phyloP scores from a whole-genome alignment of 2,888 invertebrate species.

The Reticulitermes lucifugus region DNA sequence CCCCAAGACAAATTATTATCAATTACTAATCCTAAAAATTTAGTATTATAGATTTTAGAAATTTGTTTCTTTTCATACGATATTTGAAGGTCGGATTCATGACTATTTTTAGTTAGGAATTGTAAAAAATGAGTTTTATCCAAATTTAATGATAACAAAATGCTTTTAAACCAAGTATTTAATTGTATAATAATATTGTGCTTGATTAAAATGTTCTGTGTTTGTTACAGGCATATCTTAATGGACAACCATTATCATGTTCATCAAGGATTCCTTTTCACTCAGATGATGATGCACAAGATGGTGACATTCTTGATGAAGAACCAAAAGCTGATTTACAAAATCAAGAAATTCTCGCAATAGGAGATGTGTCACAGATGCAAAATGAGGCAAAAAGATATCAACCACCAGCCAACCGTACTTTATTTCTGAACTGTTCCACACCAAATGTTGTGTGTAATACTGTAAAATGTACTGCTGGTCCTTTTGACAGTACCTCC shows the following conservation, averaged over 20 bases:
- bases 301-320: not conserved
- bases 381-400: not conserved
- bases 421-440: constrained; percentile 18
- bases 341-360: not conserved
- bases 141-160: too few relatives aligned
- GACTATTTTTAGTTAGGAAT: too few relatives aligned
- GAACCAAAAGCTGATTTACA: not conserved
- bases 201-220: not conserved
- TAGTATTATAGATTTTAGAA: too few relatives aligned
- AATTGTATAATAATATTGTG: too few relatives aligned
- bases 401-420: not conserved
- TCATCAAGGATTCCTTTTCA: not conserved
- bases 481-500: constrained; percentile 6
- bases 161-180: too few relatives aligned
- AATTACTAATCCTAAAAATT: too few relatives aligned
- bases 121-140: too few relatives aligned
- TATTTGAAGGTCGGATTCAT: too few relatives aligned
- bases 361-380: not conserved
- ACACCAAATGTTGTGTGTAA: constrained; percentile 1
- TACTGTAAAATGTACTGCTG: constrained; percentile 11
- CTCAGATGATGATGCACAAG: not conserved
- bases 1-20: too few relatives aligned
- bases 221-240: constrained; percentile 3
- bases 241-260: not conserved
- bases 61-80: too few relatives aligned